A percentile compares a stretch with the other conserved stretches of the same genome.
Evolutionary conservation across 2,113 vertebrate genomes (phyloP).

Genomic region (Centrocercus urophasianus): DNA sequence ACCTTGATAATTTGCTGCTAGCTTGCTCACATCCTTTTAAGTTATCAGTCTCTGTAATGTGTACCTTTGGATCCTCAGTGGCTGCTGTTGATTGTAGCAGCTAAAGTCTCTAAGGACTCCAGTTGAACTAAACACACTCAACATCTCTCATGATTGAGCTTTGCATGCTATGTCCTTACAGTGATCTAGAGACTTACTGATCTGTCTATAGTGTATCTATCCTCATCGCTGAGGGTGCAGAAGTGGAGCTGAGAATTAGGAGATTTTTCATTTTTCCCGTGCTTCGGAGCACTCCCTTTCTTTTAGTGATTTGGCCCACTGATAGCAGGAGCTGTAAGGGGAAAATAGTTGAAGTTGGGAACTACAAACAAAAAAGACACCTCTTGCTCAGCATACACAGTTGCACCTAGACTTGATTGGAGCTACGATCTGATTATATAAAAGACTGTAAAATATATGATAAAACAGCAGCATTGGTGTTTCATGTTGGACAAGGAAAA

Average conservation of each 20-base stretch:
- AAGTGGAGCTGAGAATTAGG: neutral
- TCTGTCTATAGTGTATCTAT: neutral
- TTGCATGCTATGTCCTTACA: neutral
- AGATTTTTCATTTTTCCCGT: neutral
- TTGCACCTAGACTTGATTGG: neutral
- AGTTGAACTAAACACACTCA: neutral
- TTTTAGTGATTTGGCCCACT: neutral
- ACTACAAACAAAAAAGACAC: neutral
- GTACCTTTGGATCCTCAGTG: neutral
- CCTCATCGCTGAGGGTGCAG: neutral
- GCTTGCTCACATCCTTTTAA: neutral
- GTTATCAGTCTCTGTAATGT: neutral
- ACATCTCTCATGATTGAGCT: neutral
- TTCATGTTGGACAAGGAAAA: neutral
- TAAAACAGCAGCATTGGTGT: neutral
- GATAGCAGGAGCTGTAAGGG: neutral
- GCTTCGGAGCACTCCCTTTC: neutral
- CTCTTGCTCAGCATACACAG: neutral
- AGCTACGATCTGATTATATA: neutral
- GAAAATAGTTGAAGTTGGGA: neutral
- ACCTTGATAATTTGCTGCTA: neutral
- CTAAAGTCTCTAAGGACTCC: neutral
- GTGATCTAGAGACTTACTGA: neutral
- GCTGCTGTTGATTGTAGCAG: neutral
- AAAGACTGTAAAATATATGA: constrained; percentile 12